Conservation (phyloP, 2,888 invertebrate species). For the Herminia tarsipennalis region DNA sequence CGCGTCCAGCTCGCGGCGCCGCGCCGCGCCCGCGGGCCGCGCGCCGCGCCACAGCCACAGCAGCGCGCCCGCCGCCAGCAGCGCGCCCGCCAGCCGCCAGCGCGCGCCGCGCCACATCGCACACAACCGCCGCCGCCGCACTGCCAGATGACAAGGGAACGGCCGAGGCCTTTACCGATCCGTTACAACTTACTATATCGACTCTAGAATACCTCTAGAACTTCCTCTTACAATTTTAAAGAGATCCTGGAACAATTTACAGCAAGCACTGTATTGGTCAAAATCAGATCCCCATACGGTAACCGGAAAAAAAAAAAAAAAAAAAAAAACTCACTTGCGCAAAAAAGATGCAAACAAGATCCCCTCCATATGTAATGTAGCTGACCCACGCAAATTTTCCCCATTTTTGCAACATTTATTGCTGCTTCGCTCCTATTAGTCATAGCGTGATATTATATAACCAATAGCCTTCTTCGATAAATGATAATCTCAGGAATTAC, state of each 20-base stretch:
- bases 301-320: too few species aligned
- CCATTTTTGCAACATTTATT: too few species aligned
- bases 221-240: slow-evolving; percentile 57
- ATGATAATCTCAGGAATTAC: too few species aligned
- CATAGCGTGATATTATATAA: too few species aligned
- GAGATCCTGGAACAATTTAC: slow-evolving; percentile 70
- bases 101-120: slow-evolving; percentile 24
- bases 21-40: slow-evolving; percentile 40
- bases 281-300: too few species aligned
- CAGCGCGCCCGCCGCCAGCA: slow-evolving; percentile 48
- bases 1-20: slow-evolving; percentile 39
- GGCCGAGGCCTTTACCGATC: neutral
- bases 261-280: slow-evolving; percentile 31
- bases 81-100: slow-evolving; percentile 50
- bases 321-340: too few species aligned
- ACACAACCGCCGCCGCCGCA: slow-evolving; percentile 6
- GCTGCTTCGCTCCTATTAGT: too few species aligned
- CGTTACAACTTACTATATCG: slow-evolving; percentile 26
- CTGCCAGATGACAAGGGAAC: neutral
- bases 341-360: too few species aligned
- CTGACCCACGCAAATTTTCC: too few species aligned
- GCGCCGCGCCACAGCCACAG: slow-evolving; percentile 54
- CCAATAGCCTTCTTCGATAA: too few species aligned
- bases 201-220: slow-evolving; percentile 58
- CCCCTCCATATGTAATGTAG: too few species aligned